These are phyloP conservation scores for Tromatobia lineatoria DNA, from an alignment of 2,888 invertebrate species.

Conservation along the genomic window DNA sequence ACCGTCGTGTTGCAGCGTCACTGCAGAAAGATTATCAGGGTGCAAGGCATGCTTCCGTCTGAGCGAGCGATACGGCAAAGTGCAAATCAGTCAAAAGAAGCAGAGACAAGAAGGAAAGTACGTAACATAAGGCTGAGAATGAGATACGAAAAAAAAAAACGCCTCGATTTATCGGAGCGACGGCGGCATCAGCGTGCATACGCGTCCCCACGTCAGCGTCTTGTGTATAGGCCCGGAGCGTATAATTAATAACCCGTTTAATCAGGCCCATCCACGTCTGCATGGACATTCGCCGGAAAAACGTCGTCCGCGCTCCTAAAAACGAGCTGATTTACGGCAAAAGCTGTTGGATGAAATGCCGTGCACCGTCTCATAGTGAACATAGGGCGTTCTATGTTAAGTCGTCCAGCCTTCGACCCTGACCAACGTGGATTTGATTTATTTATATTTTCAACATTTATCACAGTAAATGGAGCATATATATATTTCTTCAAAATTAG, in stretches of 20 bases:
- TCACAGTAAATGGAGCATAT: too few species aligned
- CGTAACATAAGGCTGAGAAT: slow-evolving; percentile 24
- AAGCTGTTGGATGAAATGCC: slow-evolving; percentile 30
- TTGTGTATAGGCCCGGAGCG: slow-evolving; percentile 71
- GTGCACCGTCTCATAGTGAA: slow-evolving; percentile 14
- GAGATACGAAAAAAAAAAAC: slow-evolving; percentile 24
- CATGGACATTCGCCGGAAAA: slow-evolving; percentile 72
- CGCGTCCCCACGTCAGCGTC: slow-evolving; percentile 31
- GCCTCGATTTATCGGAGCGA: slow-evolving; percentile 56
- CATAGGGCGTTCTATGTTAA: slow-evolving; percentile 27
- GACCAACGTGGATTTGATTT: too few species aligned
- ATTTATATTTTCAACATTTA: too few species aligned
- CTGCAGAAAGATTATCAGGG: slow-evolving; percentile 20
- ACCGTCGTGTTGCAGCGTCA: slow-evolving; percentile 19
- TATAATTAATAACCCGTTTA: slow-evolving; percentile 83
- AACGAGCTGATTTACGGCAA: slow-evolving; percentile 81
- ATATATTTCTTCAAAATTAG: too few species aligned
- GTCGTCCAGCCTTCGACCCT: too few species aligned
- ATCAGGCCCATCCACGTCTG: slow-evolving; percentile 78
- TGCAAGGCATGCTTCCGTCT: slow-evolving; percentile 9
- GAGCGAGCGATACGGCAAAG: neutral
- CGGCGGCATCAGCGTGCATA: slow-evolving; percentile 53
- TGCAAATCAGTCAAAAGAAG: slow-evolving; percentile 7
- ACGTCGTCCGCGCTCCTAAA: slow-evolving; percentile 74
- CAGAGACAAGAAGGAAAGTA: slow-evolving; percentile 18